Evolutionary conservation across 2,888 invertebrate species (phyloP).

Genomic region (Drosophila mettleri): DNA sequence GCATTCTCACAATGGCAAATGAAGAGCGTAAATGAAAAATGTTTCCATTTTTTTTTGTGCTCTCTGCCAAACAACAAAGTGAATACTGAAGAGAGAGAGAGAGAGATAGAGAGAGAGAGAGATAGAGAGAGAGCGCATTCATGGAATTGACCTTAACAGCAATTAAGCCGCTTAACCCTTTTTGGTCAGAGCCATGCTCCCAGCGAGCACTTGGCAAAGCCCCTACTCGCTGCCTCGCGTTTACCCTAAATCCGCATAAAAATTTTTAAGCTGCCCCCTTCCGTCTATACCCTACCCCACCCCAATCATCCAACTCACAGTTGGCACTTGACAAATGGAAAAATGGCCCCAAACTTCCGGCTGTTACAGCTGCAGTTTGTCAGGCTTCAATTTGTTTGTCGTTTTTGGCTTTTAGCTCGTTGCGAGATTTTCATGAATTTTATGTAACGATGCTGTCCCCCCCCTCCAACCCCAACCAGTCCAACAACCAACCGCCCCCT

Average conservation of each 20-base stretch:
- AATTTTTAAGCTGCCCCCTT: conserved; percentile 60
- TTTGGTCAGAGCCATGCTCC: conserved; percentile 12
- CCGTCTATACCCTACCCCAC: not conserved
- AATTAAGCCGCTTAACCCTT: conserved; percentile 75
- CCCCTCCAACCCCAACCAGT: not conserved
- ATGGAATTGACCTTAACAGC: conserved; percentile 70
- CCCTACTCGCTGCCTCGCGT: not conserved
- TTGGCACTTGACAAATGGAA: conserved; percentile 70
- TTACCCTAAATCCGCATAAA: conserved; percentile 38
- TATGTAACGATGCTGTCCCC: conserved; percentile 62
- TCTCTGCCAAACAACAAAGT: conserved; percentile 15
- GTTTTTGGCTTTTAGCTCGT: conserved; percentile 54
- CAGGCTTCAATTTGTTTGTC: conserved; percentile 71
- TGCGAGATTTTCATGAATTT: conserved; percentile 68
- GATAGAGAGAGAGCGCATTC: not conserved
- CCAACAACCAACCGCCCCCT: not conserved
- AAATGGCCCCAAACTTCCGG: conserved; percentile 71
- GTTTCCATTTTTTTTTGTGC: conserved; percentile 24
- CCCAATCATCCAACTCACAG: too few relatives aligned
- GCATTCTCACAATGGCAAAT: conserved; percentile 23
- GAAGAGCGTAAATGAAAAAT: conserved; percentile 43
- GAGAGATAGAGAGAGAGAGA: too few relatives aligned
- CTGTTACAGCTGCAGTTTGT: conserved; percentile 75
- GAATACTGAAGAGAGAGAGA: too few relatives aligned
- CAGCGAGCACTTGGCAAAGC: conserved; percentile 17